These are phyloP conservation scores for Nipponia nippon DNA, from an alignment of 2,113 vertebrate genomes.

Conservation along the genomic window DNA sequence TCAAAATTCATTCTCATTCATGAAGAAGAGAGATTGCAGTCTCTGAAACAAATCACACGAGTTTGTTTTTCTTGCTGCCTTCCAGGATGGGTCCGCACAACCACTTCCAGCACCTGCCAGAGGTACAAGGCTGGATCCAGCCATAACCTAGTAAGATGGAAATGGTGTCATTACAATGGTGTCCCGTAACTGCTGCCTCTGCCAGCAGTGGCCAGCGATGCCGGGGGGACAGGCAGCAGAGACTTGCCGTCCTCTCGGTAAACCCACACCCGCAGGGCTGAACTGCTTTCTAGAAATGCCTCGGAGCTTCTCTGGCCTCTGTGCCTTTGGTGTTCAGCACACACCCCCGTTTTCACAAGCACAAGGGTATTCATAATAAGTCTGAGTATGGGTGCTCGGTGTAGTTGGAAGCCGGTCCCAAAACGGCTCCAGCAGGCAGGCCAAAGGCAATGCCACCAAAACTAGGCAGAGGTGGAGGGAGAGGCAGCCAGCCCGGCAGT, in stretches of 20 bases:
- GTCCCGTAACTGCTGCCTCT: background rate
- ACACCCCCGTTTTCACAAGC: background rate
- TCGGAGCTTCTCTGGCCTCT: background rate
- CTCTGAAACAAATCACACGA: background rate
- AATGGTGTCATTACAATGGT: rapidly evolving
- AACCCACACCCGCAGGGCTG: background rate
- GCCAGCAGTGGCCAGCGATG: rapidly evolving
- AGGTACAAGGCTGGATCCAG: background rate
- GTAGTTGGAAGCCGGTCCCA: background rate
- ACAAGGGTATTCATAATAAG: background rate
- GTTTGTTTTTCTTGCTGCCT: background rate
- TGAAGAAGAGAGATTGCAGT: background rate
- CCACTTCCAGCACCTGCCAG: background rate
- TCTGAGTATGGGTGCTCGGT: background rate
- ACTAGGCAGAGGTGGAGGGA: background rate
- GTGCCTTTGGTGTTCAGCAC: background rate
- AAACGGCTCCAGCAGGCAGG: background rate
- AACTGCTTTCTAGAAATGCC: background rate
- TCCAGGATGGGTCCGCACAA: background rate
- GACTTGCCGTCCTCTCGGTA: background rate
- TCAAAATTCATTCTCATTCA: background rate
- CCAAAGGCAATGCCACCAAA: background rate
- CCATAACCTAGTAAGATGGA: background rate
- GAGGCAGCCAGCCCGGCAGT: background rate
- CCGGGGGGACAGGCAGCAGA: rapidly evolving